Percentiles rank a stretch among this genome's conserved stretches.
Conservation (phyloP, 30 jellyfish, hydroid and myxozoan species). For the Hydra vulgaris region DNA sequence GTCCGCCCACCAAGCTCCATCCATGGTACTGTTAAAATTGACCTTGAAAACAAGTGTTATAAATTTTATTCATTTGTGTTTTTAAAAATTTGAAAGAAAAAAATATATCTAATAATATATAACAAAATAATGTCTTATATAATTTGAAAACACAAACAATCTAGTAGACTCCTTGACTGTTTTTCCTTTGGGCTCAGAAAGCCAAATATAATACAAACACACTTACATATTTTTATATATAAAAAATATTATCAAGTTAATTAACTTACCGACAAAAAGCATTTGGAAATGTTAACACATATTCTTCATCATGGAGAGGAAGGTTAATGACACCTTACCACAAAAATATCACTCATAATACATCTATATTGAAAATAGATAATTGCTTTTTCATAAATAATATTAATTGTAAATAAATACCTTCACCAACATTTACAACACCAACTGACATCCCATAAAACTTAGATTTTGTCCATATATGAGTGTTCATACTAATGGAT, state of each 20-base stretch:
- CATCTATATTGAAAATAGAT: no score
- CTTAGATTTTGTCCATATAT: constrained; percentile 94
- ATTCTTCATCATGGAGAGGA: constrained; percentile 72
- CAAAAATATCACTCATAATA: not conserved
- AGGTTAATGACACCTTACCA: constrained; percentile 48
- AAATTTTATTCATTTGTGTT: no score
- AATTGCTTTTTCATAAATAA: no score
- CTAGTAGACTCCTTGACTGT: no score
- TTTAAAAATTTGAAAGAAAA: no score
- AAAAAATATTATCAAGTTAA: no score
- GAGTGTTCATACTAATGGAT: constrained; percentile 67
- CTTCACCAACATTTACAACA: constrained; percentile 94
- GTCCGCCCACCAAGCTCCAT: constrained; percentile 96
- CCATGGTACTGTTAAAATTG: constrained; percentile 97
- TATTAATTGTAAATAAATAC: no score
- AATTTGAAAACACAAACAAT: no score
- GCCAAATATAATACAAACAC: no score
- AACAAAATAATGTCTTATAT: not conserved
- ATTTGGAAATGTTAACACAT: constrained; percentile 79
- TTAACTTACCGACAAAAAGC: constrained; percentile 75
- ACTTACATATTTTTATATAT: no score
- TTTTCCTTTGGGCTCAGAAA: no score
- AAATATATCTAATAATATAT: no score
- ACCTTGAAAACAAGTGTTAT: constrained; percentile 17
- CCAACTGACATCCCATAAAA: constrained; percentile 97